Conservation (phyloP, 2,888 invertebrate genomes). For the Dasysyrphus albostriatus region DNA sequence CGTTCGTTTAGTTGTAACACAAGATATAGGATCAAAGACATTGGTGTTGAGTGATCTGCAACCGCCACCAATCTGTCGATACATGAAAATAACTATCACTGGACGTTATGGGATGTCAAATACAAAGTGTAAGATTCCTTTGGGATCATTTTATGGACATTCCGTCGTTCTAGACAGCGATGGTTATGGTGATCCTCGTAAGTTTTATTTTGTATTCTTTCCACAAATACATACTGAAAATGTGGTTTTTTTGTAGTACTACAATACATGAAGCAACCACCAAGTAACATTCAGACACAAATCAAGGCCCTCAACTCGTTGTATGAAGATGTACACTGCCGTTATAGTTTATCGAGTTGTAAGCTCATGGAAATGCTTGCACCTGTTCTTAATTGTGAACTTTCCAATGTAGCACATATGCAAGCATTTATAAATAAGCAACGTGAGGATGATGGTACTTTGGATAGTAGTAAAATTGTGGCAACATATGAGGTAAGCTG, state of each 20-base stretch:
- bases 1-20: conserved; percentile 92
- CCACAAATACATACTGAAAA: background rate
- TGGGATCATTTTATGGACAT: conserved; percentile 97
- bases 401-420: conserved; percentile 92
- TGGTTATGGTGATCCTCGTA: conserved; percentile 81
- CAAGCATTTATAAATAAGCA: conserved; percentile 91
- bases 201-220: conserved; percentile 11
- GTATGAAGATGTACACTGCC: conserved; percentile 91
- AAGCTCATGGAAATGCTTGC: conserved; percentile 92
- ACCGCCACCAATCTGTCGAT: conserved; percentile 95
- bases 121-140: conserved; percentile 94
- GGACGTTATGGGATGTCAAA: conserved; percentile 96
- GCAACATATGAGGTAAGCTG: conserved; percentile 84
- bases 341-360: conserved; percentile 92
- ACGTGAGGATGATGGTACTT: conserved; percentile 85
- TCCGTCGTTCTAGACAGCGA: conserved; percentile 90
- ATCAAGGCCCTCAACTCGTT: conserved; percentile 88
- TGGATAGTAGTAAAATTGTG: conserved; percentile 85
- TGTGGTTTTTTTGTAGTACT: conserved; percentile 72
- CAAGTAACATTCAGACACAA: conserved; percentile 84
- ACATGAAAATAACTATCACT: conserved; percentile 95
- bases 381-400: conserved; percentile 91
- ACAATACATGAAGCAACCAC: conserved; percentile 80
- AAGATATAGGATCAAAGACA: conserved; percentile 94
- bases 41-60: conserved; percentile 94